These are phyloP conservation scores for Turritopsis dohrnii DNA, from an alignment of 30 jellyfish, hydroid and myxozoan species.

Conservation along the genomic window DNA sequence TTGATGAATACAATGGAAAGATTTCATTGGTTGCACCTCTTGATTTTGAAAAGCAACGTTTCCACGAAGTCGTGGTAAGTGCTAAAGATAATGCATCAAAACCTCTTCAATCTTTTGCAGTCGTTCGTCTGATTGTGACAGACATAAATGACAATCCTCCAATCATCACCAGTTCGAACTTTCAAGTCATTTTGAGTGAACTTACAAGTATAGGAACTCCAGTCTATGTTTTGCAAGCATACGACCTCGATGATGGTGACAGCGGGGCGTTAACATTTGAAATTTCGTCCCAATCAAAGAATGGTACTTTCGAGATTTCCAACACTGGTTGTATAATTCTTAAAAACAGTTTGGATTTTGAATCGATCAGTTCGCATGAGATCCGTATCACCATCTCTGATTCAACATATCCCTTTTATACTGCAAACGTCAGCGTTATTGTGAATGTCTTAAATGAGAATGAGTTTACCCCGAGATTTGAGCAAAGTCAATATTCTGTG, in stretches of 20 bases:
- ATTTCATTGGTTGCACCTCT: conserved; percentile 36
- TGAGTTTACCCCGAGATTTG: not conserved
- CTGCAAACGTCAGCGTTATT: not conserved
- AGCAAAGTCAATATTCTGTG: not conserved
- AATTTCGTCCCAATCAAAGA: not conserved
- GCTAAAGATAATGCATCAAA: conserved; percentile 52
- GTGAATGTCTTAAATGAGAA: not conserved
- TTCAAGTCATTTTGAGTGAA: conserved; percentile 19
- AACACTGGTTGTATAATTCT: not conserved
- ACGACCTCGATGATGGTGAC: not conserved
- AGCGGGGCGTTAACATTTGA: not conserved
- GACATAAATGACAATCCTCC: conserved; percentile 64
- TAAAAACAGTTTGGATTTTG: not conserved
- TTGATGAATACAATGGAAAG: conserved; percentile 32
- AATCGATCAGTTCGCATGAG: not conserved
- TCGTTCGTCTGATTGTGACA: conserved; percentile 26
- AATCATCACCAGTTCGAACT: not conserved
- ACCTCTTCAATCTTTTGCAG: conserved; percentile 28
- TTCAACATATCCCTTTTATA: not conserved
- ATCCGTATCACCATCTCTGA: not conserved
- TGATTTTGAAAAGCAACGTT: conserved; percentile 32
- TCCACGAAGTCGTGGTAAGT: conserved; percentile 31
- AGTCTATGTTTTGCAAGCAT: not conserved
- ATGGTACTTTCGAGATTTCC: not conserved
- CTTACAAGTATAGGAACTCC: not conserved